Conservation (phyloP, 1,140 invertebrate genomes). For the Drosophila ficusphila region DNA sequence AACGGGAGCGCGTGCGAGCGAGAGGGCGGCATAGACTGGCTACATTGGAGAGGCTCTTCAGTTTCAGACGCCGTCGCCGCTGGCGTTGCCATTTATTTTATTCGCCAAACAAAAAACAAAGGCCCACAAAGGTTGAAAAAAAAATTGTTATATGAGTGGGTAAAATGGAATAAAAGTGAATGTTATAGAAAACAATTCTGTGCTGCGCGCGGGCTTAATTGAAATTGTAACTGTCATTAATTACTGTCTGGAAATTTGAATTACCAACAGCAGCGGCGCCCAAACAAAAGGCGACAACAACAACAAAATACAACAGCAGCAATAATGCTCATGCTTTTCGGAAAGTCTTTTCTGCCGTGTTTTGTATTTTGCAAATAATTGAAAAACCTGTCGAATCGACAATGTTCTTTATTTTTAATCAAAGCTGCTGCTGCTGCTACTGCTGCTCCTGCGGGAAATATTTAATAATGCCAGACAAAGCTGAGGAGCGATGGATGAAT, state of each 20-base stretch:
- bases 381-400: constrained; percentile 79
- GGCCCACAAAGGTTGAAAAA: constrained; percentile 31
- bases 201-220: constrained; percentile 64
- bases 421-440: constrained; percentile 36
- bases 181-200: constrained; percentile 72
- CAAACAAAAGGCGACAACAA: constrained; percentile 38
- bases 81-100: constrained; percentile 81
- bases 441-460: constrained; percentile 69
- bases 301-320: constrained; percentile 13
- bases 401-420: constrained; percentile 69
- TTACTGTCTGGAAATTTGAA: constrained; percentile 83
- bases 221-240: constrained; percentile 84
- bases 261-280: constrained; percentile 56
- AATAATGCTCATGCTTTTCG: constrained; percentile 19
- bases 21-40: constrained; percentile 36
- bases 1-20: constrained; percentile 17
- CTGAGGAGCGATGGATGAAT: constrained; percentile 51
- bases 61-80: constrained; percentile 59
- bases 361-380: constrained; percentile 63
- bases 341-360: constrained; percentile 22
- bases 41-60: constrained; percentile 74
- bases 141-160: constrained; percentile 35
- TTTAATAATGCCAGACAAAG: constrained; percentile 76
- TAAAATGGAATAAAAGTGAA: constrained; percentile 40
- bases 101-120: constrained; percentile 70